phyloP scores from a whole-genome alignment of 2,797 vertebrate genomes.

The Pygocentrus nattereri region DNA sequence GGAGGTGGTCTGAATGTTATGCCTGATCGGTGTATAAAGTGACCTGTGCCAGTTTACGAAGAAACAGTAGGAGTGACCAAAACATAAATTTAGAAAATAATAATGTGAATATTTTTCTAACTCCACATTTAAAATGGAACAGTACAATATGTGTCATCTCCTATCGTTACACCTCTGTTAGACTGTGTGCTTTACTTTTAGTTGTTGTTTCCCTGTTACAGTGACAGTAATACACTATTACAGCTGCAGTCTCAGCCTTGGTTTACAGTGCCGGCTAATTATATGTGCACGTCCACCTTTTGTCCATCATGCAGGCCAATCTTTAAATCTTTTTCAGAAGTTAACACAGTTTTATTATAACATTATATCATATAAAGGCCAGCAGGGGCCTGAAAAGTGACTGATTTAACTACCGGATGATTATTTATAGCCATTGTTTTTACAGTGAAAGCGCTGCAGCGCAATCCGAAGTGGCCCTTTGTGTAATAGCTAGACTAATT shows the following conservation, averaged over 20 bases:
- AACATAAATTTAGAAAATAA: no score
- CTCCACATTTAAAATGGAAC: no score
- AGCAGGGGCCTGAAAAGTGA: not conserved
- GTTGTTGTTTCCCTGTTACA: no score
- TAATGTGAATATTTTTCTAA: no score
- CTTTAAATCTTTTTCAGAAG: not conserved
- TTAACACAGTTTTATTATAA: not conserved
- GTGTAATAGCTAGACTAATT: not conserved
- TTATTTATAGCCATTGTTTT: conserved; percentile 6
- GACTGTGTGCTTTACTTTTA: no score
- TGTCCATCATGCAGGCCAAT: not conserved
- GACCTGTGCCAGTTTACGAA: no score
- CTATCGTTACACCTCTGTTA: no score
- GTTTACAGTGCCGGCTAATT: not conserved
- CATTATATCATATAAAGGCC: not conserved
- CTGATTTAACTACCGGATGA: not conserved
- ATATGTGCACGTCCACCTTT: not conserved
- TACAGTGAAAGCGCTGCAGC: not conserved
- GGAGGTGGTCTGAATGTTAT: no score
- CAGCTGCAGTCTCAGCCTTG: not conserved
- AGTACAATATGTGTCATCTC: no score
- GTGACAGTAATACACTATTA: not conserved
- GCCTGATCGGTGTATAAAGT: no score
- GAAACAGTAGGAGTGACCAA: no score
- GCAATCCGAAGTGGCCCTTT: not conserved